Conservation (phyloP, 2,888 invertebrate species). For the Caenorhabditis drosophilae region DNA sequence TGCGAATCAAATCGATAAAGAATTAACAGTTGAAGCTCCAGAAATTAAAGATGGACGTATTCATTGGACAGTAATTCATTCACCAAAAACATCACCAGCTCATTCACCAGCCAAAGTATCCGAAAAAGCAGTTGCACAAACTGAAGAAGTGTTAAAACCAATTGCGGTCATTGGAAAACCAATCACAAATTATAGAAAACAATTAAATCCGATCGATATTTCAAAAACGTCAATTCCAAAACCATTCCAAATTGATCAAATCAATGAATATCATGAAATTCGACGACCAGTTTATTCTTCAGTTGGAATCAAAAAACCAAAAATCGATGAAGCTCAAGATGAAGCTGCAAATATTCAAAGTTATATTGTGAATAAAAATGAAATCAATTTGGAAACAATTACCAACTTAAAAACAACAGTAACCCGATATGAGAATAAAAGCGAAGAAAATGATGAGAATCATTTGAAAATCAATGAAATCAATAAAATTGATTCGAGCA, state of each 20-base stretch:
- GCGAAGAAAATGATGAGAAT: too few relatives aligned
- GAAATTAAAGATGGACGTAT: constrained; percentile 33
- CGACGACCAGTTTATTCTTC: too few relatives aligned
- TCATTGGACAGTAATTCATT: constrained; percentile 44
- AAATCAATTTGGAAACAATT: too few relatives aligned
- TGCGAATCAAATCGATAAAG: too few relatives aligned
- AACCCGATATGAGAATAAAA: constrained; percentile 11
- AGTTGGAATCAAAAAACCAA: too few relatives aligned
- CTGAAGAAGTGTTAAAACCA: constrained; percentile 13
- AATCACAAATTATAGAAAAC: background rate
- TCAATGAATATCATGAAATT: too few relatives aligned
- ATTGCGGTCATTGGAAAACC: constrained; percentile 12
- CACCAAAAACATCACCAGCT: constrained; percentile 8
- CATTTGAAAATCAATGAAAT: background rate
- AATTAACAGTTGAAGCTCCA: constrained; percentile 6
- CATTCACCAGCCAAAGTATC: constrained; percentile 19
- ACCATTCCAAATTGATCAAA: constrained; percentile 16
- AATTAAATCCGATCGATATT: constrained; percentile 6
- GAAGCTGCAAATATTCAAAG: background rate
- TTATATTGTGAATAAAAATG: constrained; percentile 17
- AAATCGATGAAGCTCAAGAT: background rate
- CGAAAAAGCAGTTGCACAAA: constrained; percentile 3
- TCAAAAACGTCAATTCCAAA: constrained; percentile 27
- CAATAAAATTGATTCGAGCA: constrained; percentile 34
- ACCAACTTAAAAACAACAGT: constrained; percentile 21